Conservation (phyloP, 2,797 vertebrate species). For the Neosilurus mollespiculum region DNA sequence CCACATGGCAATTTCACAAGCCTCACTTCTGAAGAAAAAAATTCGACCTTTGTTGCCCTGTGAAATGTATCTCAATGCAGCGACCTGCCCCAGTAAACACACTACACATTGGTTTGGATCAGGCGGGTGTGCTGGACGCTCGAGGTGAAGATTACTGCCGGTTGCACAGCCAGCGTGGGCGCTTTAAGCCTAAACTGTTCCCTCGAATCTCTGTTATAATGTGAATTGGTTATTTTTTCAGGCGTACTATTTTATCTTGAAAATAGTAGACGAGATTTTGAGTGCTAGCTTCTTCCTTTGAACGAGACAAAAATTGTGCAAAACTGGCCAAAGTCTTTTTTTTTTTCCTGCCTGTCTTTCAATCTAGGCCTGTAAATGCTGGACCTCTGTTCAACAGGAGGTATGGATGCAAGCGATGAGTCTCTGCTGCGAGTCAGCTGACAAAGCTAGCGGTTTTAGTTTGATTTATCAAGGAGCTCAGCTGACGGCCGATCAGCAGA, state of each 20-base stretch:
- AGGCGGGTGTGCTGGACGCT: background rate
- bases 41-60: constrained; percentile 1
- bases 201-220: constrained; percentile 1
- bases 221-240: background rate
- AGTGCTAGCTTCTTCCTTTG: background rate
- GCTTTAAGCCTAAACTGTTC: background rate
- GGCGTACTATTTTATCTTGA: background rate
- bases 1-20: background rate
- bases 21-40: background rate
- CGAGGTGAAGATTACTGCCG: constrained; percentile 10
- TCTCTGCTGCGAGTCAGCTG: constrained; percentile 20
- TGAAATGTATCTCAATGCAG: background rate
- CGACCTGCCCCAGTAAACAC: background rate
- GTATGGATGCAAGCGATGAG: background rate
- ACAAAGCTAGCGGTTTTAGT: constrained; percentile 21
- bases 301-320: constrained; percentile 7
- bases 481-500: constrained; percentile 15
- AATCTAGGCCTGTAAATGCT: constrained; percentile 22
- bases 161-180: background rate
- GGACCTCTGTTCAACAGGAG: background rate
- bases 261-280: background rate
- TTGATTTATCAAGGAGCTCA: constrained; percentile 39
- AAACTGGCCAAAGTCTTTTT: background rate
- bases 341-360: background rate
- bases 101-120: background rate